Evolutionary conservation across 2,113 vertebrate genomes (phyloP).

Genomic region (Perognathus longimembris): DNA sequence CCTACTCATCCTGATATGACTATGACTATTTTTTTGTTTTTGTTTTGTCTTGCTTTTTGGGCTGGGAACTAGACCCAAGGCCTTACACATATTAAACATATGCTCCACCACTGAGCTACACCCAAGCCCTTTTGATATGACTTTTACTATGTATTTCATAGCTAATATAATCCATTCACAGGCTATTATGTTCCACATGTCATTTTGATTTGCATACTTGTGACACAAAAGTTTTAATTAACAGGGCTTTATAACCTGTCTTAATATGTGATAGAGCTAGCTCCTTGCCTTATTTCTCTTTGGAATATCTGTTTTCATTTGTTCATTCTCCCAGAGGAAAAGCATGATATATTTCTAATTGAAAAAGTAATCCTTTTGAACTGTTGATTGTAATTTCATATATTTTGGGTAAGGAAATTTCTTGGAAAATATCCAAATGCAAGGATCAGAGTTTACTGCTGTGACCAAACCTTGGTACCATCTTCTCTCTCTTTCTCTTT

Average conservation of each 20-base stretch:
- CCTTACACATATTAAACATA: not conserved
- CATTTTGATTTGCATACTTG: not conserved
- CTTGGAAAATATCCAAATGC: constrained; percentile 2
- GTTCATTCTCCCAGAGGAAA: constrained; percentile 13
- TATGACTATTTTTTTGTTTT: no score
- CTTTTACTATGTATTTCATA: not conserved
- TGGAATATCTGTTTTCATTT: constrained; percentile 34
- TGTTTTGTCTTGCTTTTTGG: no score
- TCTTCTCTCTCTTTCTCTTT: no score
- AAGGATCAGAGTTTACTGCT: not conserved
- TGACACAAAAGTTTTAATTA: not conserved
- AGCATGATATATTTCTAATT: constrained; percentile 29
- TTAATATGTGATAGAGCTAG: not conserved
- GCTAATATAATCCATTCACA: not conserved
- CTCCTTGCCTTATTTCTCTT: not conserved
- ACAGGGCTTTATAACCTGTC: not conserved
- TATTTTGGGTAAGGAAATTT: not conserved
- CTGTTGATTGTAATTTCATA: not conserved
- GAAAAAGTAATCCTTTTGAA: not conserved
- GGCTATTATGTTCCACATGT: not conserved
- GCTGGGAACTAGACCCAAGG: not conserved
- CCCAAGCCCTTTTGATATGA: not conserved
- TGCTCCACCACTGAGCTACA: no score
- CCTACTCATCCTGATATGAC: not conserved
- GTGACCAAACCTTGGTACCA: not conserved